Percentiles rank a stretch among this genome's conserved stretches.
These are phyloP conservation scores for Eospalax fontanierii DNA, from an alignment of 2,797 vertebrate genomes.

Conservation along the genomic window DNA sequence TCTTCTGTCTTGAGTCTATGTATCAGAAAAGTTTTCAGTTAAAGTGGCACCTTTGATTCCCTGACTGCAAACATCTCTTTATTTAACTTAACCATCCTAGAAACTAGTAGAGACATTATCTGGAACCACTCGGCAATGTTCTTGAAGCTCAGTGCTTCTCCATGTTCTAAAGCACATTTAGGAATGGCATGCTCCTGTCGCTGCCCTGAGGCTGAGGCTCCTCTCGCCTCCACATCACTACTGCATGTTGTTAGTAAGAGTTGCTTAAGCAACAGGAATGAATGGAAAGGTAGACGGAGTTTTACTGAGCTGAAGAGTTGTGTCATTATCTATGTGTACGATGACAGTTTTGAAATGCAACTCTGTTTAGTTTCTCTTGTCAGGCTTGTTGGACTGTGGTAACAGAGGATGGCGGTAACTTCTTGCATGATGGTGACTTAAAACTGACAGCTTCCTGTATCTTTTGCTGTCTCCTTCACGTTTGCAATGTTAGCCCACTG, in stretches of 20 bases:
- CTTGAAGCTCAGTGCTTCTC: background rate
- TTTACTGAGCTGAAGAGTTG: no score
- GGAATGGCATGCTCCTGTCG: background rate
- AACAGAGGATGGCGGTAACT: slow-evolving; percentile 83
- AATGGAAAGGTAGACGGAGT: background rate
- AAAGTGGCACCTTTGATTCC: background rate
- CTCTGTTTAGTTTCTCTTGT: slow-evolving; percentile 75
- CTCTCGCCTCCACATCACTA: background rate
- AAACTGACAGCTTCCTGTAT: slow-evolving; percentile 82
- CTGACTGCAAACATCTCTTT: background rate
- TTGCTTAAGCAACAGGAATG: background rate
- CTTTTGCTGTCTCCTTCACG: slow-evolving; percentile 69
- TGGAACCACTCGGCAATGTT: background rate
- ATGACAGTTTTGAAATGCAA: slow-evolving; percentile 16
- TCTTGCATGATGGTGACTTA: slow-evolving; percentile 81
- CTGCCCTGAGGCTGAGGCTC: background rate
- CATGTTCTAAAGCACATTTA: background rate
- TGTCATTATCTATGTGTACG: slow-evolving; percentile 9
- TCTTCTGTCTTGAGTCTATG: background rate
- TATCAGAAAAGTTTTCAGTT: background rate
- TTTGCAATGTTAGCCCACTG: slow-evolving; percentile 72
- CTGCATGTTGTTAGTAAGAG: background rate
- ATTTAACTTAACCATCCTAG: background rate
- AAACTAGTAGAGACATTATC: background rate
- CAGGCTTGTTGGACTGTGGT: slow-evolving; percentile 81